phyloP scores from a whole-genome alignment of 30 jellyfish, hydroid and myxozoan genomes.

The Pseudorhiza aurosa region DNA sequence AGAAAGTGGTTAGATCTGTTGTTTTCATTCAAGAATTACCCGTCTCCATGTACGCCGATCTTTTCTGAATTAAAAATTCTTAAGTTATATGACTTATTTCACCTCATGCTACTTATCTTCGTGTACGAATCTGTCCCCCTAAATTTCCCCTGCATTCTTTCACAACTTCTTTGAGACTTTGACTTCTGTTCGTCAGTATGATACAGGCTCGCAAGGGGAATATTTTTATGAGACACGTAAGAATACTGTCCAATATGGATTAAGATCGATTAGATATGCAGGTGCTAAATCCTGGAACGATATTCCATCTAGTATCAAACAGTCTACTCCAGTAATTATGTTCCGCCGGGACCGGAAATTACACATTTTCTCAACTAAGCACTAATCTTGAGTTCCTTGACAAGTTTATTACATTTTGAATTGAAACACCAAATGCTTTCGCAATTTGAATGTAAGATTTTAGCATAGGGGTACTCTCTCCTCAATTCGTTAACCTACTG shows the following conservation, averaged over 20 bases:
- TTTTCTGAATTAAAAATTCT: slow-evolving; percentile 25
- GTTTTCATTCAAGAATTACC: not conserved
- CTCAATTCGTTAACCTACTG: too few species aligned
- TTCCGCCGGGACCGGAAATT: slow-evolving; percentile 28
- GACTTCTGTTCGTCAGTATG: slow-evolving; percentile 49
- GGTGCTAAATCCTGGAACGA: slow-evolving; percentile 57
- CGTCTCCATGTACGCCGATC: slow-evolving; percentile 30
- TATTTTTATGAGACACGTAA: slow-evolving; percentile 45
- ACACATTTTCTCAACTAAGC: slow-evolving; percentile 39
- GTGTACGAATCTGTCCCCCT: slow-evolving; percentile 42
- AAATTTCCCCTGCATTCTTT: slow-evolving; percentile 25
- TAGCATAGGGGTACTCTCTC: too few species aligned
- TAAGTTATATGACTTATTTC: slow-evolving; percentile 10
- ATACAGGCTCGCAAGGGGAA: slow-evolving; percentile 48
- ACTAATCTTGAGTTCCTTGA: too few species aligned
- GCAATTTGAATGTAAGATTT: too few species aligned
- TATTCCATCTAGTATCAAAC: slow-evolving; percentile 35
- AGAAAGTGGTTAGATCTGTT: too few species aligned
- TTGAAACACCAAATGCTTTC: not conserved
- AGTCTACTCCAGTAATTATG: slow-evolving; percentile 17
- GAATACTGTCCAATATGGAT: slow-evolving; percentile 36
- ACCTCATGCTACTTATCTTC: slow-evolving; percentile 10
- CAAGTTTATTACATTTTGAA: not conserved
- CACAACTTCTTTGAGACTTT: slow-evolving; percentile 31
- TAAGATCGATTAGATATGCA: slow-evolving; percentile 52